phyloP scores from a whole-genome alignment of 2,888 invertebrate genomes.

The Shargacucullia verbasci region DNA sequence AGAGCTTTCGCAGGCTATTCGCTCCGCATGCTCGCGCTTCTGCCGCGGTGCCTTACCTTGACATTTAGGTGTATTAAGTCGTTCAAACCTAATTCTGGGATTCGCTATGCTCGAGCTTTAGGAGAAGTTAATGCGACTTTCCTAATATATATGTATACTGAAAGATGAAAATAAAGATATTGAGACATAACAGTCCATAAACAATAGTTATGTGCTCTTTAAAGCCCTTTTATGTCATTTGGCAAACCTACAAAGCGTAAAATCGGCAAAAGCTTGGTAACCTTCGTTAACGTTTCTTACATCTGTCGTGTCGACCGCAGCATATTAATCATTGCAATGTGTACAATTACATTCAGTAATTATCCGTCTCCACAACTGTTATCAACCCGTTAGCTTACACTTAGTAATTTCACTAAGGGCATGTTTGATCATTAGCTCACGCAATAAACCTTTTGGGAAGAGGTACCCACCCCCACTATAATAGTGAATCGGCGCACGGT shows the following conservation, averaged over 20 bases:
- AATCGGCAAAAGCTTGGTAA: no score
- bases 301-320: no score
- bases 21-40: conserved; percentile 69
- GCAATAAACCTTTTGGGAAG: conserved; percentile 4
- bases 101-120: conserved; percentile 24
- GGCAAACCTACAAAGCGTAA: no score
- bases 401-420: conserved; percentile 10
- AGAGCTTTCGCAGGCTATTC: conserved; percentile 77
- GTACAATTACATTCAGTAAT: conserved; percentile 13
- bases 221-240: no score
- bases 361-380: neutral
- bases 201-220: no score
- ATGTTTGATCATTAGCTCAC: conserved; percentile 9
- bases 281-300: no score
- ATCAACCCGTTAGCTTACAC: neutral
- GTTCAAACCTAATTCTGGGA: conserved; percentile 33
- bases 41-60: conserved; percentile 74
- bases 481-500: conserved; percentile 12
- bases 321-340: neutral
- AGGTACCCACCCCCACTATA: conserved; percentile 2
- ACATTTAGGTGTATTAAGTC: conserved; percentile 69
- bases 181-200: no score
- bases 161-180: no score
- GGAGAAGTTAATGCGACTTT: conserved; percentile 29
- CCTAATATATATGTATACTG: no score